Conservation (phyloP, 2,888 invertebrate species). For the Dugesia japonica region DNA sequence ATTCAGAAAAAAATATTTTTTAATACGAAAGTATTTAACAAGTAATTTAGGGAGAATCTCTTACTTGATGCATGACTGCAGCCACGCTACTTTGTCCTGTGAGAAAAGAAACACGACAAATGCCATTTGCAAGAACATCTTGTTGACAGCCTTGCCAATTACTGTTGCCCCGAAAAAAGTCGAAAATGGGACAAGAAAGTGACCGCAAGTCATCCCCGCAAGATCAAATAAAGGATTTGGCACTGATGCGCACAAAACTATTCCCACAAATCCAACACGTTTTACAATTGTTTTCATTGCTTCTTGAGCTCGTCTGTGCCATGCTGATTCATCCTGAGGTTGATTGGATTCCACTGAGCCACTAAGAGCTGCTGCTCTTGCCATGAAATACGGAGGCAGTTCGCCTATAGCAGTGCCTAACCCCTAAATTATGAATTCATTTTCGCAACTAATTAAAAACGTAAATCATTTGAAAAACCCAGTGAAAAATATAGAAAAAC, state of each 20-base stretch:
- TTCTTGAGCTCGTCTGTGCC: neutral
- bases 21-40: too few relatives aligned
- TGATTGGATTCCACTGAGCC: constrained; percentile 38
- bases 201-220: constrained; percentile 93
- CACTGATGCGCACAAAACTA: constrained; percentile 45
- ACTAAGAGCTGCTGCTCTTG: constrained; percentile 59
- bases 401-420: constrained; percentile 87
- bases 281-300: neutral
- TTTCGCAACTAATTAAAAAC: too few relatives aligned
- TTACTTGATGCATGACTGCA: constrained; percentile 39
- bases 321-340: neutral
- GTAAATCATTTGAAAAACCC: constrained; percentile 11
- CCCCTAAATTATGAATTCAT: constrained; percentile 41
- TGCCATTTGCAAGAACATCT: constrained; percentile 76
- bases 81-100: constrained; percentile 66
- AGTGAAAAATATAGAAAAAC: constrained; percentile 27
- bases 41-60: neutral
- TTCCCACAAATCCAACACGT: neutral
- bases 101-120: constrained; percentile 51
- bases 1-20: too few relatives aligned
- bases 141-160: constrained; percentile 84
- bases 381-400: constrained; percentile 98
- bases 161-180: constrained; percentile 98
- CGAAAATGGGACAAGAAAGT: constrained; percentile 96
- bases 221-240: constrained; percentile 98